Conservation (phyloP, 2,113 vertebrate species). For the Gila orcuttii region DNA sequence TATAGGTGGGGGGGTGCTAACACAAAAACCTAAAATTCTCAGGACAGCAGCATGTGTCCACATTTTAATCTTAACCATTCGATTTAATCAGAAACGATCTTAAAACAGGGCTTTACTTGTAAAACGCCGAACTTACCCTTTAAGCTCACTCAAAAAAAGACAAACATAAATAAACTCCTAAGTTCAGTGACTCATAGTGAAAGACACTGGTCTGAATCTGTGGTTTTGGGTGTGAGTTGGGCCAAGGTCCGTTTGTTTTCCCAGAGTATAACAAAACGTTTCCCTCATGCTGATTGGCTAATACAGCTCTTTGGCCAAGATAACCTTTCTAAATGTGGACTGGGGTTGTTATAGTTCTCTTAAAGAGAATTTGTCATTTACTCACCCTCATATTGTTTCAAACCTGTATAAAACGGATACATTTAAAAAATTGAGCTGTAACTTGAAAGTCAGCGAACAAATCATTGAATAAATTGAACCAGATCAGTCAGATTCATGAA, state of each 20-base stretch:
- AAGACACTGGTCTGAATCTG: conserved; percentile 67
- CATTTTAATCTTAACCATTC: too few species aligned
- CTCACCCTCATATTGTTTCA: neutral
- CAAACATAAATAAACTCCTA: conserved; percentile 17
- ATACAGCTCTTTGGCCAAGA: neutral
- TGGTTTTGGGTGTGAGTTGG: conserved; percentile 75
- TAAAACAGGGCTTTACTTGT: too few species aligned
- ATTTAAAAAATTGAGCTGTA: neutral
- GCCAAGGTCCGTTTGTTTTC: conserved; percentile 75
- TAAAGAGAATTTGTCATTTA: neutral
- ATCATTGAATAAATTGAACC: neutral
- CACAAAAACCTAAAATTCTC: too few species aligned
- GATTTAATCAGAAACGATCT: too few species aligned
- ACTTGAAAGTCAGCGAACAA: neutral
- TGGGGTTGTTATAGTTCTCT: neutral
- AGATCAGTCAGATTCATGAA: neutral
- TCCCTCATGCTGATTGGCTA: conserved; percentile 77
- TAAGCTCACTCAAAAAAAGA: conserved; percentile 29
- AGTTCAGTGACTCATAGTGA: conserved; percentile 34
- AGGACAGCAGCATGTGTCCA: too few species aligned
- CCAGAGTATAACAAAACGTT: conserved; percentile 75
- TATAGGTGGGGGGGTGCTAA: too few species aligned
- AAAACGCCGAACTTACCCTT: too few species aligned
- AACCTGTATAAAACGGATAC: neutral
- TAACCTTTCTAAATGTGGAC: neutral